Evolutionary conservation across 2,888 invertebrate species (phyloP), one percentile per base, ranked within the genome.

Genomic region (Syrphus vitripennis): DNA sequence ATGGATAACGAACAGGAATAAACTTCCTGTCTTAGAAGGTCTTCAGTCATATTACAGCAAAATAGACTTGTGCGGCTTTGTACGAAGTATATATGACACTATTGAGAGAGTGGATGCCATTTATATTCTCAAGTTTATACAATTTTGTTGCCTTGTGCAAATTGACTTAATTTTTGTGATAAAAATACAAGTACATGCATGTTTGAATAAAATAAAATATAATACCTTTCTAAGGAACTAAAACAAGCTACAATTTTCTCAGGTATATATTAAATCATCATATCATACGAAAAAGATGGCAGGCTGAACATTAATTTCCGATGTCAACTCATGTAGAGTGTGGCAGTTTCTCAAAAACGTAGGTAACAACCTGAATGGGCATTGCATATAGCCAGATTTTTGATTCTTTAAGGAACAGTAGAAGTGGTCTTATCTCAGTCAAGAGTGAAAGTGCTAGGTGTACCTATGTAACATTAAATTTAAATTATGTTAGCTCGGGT

Each of bases 371-470:
- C 16, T 55, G 7, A 26, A 14, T 40, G 29, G 31, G 42, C 12
- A 14, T 45, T 45, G n/a, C n/a, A n/a, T n/a, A n/a, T n/a, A 3
- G 29, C 16, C 0, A 19, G 29, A 19, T 19, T 31, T 48, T 34
- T 29, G 14, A 31, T 48, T 48, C n/a, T 34, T 45, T n/a, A 31
- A n/a, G 3, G 9, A 65, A 50, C 21, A 19, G 16, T 16, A 34
- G 55, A 65, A 61, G 59, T 65, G 26, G n/a, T 24, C 67, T 76
- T 76, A 76, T 84, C 70, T 69, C 19, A 59, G 71, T 3, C 42
- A 26, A 76, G 76, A 81, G 67, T 67, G 67, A 81, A 76, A 84
- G 81, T 84, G 84, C 53, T 71, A n/a, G n/a, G n/a, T n/a, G n/a
- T n/a, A n/a, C n/a, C n/a, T n/a, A 76, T 71, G 81, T 59, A 76